Evolutionary conservation across 2,797 vertebrate genomes (phyloP).

Genomic region (Iguana delicatissima): DNA sequence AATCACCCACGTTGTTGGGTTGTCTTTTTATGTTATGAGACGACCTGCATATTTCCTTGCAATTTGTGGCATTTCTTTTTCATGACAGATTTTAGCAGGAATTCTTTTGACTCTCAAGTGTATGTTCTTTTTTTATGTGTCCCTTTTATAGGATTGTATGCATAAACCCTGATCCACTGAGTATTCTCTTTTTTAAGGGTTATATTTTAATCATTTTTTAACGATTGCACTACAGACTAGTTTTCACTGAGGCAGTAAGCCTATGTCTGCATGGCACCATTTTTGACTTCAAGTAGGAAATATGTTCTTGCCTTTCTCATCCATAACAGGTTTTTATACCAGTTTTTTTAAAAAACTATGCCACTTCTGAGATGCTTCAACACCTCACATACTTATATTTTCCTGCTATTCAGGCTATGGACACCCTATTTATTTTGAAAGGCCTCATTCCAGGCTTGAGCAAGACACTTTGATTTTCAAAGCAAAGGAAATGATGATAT

Average conservation of each 20-base stretch:
- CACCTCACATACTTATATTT: background rate
- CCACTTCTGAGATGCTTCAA: background rate
- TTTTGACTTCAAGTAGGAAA: background rate
- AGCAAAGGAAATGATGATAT: too few species aligned
- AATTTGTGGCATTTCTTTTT: constrained; percentile 61
- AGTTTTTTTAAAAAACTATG: background rate
- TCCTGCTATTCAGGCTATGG: background rate
- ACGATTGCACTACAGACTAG: background rate
- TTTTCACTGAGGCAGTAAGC: background rate
- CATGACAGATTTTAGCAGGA: constrained; percentile 54
- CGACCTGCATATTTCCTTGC: constrained; percentile 66
- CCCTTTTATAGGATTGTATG: constrained; percentile 57
- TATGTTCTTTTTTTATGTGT: constrained; percentile 66
- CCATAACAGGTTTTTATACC: background rate
- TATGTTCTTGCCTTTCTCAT: background rate
- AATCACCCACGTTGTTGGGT: constrained; percentile 61
- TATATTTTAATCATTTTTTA: constrained; percentile 59
- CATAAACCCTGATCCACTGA: constrained; percentile 57
- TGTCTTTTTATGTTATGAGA: constrained; percentile 52
- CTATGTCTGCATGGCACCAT: background rate
- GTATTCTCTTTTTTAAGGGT: constrained; percentile 51
- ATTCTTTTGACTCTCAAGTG: constrained; percentile 60
- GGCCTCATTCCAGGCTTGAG: background rate
- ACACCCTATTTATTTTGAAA: background rate
- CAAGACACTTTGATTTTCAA: background rate